Evolutionary conservation across 2,797 vertebrate species (phyloP), one percentile per base, ranked within the genome.

Genomic region (Muscicapa striata): DNA sequence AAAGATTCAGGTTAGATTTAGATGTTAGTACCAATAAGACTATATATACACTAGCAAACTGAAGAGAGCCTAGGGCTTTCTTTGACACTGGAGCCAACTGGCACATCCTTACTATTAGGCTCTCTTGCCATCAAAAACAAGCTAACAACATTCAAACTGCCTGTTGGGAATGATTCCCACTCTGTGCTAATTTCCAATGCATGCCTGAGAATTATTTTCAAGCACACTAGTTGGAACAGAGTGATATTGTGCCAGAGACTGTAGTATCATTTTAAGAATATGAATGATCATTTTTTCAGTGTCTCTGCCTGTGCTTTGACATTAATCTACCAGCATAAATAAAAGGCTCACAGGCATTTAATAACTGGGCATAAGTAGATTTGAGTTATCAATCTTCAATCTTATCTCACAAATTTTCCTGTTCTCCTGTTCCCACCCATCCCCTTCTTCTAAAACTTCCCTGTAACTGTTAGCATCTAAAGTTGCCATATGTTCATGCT

Each of bases 61-160:
- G 82, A 84, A 89, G 18, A 79, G 59, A 95, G 68, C 55, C 81
- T 76, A 51, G 52, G 77, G 77, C 57, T 96, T 95, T 51, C 51
- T 95, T 89, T 82, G 70, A 82, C 81, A 79, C 51, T 46, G 75
- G 90, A 87, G 74, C 91, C 95, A 95, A 89, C 78, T 93, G 87
- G 89, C 84, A 92, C 26, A 73, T 89, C 48, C 59, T 78, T 54
- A 87, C 59, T 89, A 59, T 93, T 94, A 94, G 95, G 67, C 48
- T 93, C 40, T 93, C 48, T 55, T 92, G 81, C 84, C 78, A 89
- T 93, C 78, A 89, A 92, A 96, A 96, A 63, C 63, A 93, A 94
- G 52, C 52, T 95, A 93, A 90, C 74, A 84, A 70, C 57, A 63
- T 84, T 90, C 81, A 87, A 70, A 87, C 29, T 94, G 78, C 52